phyloP scores from a whole-genome alignment of 2,113 vertebrate genomes.

The Diadophis punctatus region DNA sequence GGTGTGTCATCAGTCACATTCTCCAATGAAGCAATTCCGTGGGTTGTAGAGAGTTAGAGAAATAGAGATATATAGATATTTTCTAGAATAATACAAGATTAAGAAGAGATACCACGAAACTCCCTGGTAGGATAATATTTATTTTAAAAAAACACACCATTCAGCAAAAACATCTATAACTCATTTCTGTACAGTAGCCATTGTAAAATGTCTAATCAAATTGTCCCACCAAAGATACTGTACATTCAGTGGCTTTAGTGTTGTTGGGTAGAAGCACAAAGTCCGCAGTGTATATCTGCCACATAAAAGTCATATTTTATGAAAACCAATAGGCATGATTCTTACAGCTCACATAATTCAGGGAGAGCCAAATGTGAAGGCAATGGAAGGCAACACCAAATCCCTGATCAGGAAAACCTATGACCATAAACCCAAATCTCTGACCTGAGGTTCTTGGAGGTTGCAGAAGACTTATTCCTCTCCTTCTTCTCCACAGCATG shows the following conservation, averaged over 20 bases:
- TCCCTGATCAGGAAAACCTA: not conserved
- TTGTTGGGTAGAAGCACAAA: not conserved
- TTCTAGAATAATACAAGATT: not conserved
- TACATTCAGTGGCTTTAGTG: not conserved
- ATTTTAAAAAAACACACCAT: not conserved
- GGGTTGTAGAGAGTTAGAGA: no score
- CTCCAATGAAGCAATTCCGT: no score
- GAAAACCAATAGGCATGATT: not conserved
- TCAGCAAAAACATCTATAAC: not conserved
- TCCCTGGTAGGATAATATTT: not conserved
- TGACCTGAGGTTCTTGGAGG: not conserved
- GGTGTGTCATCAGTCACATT: no score
- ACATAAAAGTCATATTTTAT: not conserved
- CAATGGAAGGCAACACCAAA: not conserved
- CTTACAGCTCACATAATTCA: not conserved
- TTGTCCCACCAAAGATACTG: not conserved
- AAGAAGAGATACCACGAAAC: not conserved
- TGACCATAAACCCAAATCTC: not conserved
- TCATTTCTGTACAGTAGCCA: not conserved
- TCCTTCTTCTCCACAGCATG: not conserved
- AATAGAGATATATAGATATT: no score
- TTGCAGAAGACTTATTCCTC: not conserved
- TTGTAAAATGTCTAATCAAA: not conserved
- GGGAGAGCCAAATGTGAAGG: fast-evolving
- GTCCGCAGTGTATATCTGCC: not conserved